Percentiles rank a stretch among this genome's conserved stretches.
Evolutionary conservation across 2,113 vertebrate genomes (phyloP).

Genomic region (Clarias batrachus): DNA sequence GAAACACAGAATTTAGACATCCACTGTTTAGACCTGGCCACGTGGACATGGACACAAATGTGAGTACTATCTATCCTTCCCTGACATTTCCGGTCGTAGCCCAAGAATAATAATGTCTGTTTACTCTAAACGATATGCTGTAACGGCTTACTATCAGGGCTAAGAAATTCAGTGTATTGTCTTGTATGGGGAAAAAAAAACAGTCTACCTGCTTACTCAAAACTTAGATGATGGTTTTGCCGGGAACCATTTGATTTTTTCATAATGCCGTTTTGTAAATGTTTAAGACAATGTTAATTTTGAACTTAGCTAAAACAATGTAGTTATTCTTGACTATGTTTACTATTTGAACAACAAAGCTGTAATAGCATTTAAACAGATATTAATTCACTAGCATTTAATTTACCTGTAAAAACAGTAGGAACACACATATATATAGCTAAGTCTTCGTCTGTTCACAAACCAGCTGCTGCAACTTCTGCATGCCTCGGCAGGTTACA

Average conservation of each 20-base stretch:
- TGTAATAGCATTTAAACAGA: not conserved
- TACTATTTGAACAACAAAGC: not conserved
- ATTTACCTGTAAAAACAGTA: not conserved
- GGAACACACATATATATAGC: not conserved
- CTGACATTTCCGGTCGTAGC: not conserved
- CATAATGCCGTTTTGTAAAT: not conserved
- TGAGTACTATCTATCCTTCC: slow-evolving; percentile 58
- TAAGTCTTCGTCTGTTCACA: not conserved
- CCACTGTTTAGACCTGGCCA: slow-evolving; percentile 87
- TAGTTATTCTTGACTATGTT: not conserved
- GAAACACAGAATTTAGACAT: slow-evolving; percentile 86
- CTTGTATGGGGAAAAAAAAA: not conserved
- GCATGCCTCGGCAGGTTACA: not conserved
- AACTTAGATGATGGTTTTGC: not conserved
- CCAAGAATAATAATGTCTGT: not conserved
- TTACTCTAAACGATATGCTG: not conserved
- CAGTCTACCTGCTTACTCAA: not conserved
- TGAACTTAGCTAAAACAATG: not conserved
- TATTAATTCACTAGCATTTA: not conserved
- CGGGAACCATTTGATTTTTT: not conserved
- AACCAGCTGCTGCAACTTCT: not conserved
- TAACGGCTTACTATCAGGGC: not conserved
- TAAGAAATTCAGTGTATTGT: not conserved
- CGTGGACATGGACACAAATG: slow-evolving; percentile 91
- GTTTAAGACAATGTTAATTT: not conserved